Evolutionary conservation across 2,113 vertebrate genomes (phyloP), one percentile per base, ranked within the genome.

Genomic region (Ibidorhyncha struthersii): DNA sequence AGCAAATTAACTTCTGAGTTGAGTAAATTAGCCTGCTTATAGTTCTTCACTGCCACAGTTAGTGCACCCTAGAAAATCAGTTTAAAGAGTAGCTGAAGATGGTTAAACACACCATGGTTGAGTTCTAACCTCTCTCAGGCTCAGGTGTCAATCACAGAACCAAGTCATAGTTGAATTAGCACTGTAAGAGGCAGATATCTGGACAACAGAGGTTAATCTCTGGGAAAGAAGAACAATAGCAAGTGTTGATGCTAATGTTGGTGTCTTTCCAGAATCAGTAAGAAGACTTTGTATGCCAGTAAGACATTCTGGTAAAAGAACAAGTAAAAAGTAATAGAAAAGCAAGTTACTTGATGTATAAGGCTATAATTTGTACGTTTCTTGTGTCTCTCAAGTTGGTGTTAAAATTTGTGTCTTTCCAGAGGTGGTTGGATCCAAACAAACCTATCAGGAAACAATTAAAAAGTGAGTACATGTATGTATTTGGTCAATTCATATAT

Each of bases 361-460:
- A 77, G 22, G 17, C 58, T 88, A 4, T 72, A 81, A 63, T 58
- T 69, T 62, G 14, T n/a, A 58, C 23, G 16, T 14, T 19, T 66
- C 89, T 50, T 30, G 1, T 77, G 76, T 82, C 67, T 93, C 87
- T 91, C 32, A 97, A 90, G 49, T 70, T 88, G 38, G 9, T 94
- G 32, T 82, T 97, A 45, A 34, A 86, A 97, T 86, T 97, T 97
- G 52, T 96, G 90, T 98, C 98, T 98, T 98, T 98, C 95, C 98
- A 99, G 99, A 99, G 99, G 98, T 99, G 99, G 99, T 97, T 99
- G 98, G 99, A 99, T 99, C 98, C 99, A 97, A 99, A 99, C 98
- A 99, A 99, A 98, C 99, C 99, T 93, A 98, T 99, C 98, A 99
- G 99, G 98, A 99, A 99, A 98, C 99, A 99, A 98, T 98, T 99